A percentile compares a stretch with the other conserved stretches of the same genome.
Conservation (phyloP, 2,888 invertebrate genomes). For the Temnothorax rugatulus region DNA sequence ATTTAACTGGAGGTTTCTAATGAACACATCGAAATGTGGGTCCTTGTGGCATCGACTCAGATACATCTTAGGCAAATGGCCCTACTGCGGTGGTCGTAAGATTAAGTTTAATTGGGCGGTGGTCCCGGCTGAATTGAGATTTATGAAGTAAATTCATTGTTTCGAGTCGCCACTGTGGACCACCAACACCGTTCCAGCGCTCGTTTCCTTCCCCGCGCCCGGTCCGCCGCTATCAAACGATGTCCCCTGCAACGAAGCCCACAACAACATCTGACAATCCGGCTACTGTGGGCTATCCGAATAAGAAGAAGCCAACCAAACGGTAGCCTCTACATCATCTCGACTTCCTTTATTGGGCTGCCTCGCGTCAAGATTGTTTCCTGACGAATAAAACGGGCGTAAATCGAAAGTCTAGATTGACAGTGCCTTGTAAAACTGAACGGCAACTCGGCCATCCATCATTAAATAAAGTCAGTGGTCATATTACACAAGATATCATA, state of each 20-base stretch:
- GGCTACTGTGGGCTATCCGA: conserved; percentile 77
- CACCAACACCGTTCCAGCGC: conserved; percentile 80
- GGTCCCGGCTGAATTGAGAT: conserved; percentile 85
- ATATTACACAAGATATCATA: not conserved
- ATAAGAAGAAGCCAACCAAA: conserved; percentile 69
- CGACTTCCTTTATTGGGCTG: conserved; percentile 69
- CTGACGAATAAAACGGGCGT: conserved; percentile 20
- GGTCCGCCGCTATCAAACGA: conserved; percentile 82
- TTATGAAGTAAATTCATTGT: conserved; percentile 86
- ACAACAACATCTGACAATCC: conserved; percentile 79
- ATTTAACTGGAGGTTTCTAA: conserved; percentile 44
- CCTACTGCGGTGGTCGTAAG: conserved; percentile 80
- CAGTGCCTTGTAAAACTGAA: not conserved
- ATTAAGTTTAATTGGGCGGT: conserved; percentile 85
- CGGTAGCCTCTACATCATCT: conserved; percentile 69
- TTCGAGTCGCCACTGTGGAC: conserved; percentile 82
- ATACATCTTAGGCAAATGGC: conserved; percentile 79
- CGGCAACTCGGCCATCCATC: not conserved
- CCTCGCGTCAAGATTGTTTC: conserved; percentile 60
- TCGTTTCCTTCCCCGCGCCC: conserved; percentile 65
- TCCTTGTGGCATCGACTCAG: conserved; percentile 56
- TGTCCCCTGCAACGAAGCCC: conserved; percentile 80
- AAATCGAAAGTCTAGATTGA: conserved; percentile 31
- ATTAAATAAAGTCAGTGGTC: not conserved
- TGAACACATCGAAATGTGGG: conserved; percentile 60